Evolutionary conservation across 1,140 invertebrate species (phyloP).

Genomic region (Dufourea novaeangliae): DNA sequence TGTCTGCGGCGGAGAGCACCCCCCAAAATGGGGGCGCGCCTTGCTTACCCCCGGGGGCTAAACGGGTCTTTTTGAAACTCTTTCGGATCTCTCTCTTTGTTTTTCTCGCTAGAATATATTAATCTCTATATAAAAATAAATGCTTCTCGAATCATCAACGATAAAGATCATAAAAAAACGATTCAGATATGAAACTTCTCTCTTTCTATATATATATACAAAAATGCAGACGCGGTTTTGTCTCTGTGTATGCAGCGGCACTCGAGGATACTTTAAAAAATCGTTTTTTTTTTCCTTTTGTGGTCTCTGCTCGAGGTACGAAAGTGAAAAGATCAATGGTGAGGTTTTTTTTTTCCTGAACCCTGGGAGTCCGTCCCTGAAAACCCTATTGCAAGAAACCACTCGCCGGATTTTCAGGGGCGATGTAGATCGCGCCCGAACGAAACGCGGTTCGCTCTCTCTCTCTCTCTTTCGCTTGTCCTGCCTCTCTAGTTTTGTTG

Average conservation of each 20-base stretch:
- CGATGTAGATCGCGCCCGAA: conserved; percentile 35
- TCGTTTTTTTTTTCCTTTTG: conserved; percentile 19
- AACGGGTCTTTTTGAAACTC: conserved; percentile 16
- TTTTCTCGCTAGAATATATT: conserved; percentile 12
- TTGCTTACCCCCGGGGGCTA: conserved; percentile 46
- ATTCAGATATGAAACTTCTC: conserved; percentile 59
- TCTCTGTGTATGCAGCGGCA: conserved; percentile 12
- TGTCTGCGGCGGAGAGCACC: conserved; percentile 20
- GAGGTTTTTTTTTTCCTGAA: not conserved
- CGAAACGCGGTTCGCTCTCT: conserved; percentile 16
- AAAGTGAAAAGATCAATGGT: not conserved
- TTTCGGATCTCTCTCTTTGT: conserved; percentile 37
- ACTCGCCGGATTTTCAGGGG: conserved; percentile 26
- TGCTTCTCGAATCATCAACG: conserved; percentile 72
- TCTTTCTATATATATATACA: too few relatives aligned
- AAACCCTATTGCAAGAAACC: conserved; percentile 14
- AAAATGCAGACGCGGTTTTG: conserved; percentile 25
- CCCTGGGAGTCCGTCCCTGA: too few relatives aligned
- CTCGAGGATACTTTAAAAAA: not conserved
- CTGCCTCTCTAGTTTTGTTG: conserved; percentile 15
- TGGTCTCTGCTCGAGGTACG: conserved; percentile 10
- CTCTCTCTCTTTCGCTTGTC: not conserved
- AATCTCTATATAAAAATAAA: conserved; percentile 74
- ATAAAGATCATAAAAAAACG: conserved; percentile 72
- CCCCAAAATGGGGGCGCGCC: conserved; percentile 53